These are phyloP conservation scores for Drosophila suzukii DNA, from an alignment of 1,140 invertebrate species.

Conservation along the genomic window DNA sequence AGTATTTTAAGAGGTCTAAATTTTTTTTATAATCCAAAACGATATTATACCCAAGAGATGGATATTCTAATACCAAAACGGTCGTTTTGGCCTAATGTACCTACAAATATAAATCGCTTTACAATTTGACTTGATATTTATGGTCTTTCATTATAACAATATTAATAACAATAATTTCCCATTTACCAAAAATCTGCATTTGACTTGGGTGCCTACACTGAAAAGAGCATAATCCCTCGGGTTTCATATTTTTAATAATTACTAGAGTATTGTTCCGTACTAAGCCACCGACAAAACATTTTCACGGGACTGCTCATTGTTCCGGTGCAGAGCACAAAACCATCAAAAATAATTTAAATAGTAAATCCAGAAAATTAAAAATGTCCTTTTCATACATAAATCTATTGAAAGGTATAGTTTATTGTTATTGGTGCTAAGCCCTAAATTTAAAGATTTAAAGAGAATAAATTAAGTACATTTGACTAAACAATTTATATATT, in stretches of 20 bases:
- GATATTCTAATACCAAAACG: background rate
- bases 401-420: background rate
- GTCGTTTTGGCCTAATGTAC: background rate
- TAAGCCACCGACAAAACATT: conserved; percentile 9
- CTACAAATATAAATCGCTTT: conserved; percentile 21
- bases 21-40: background rate
- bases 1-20: too few species aligned
- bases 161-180: conserved; percentile 47
- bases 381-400: background rate
- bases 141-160: conserved; percentile 36
- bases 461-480: background rate
- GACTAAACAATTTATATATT: background rate
- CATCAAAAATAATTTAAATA: conserved; percentile 28
- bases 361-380: conserved; percentile 18
- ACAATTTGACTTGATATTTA: conserved; percentile 43
- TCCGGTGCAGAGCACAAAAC: background rate
- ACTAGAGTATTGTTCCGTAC: conserved; percentile 38
- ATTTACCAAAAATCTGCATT: conserved; percentile 34
- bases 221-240: conserved; percentile 41
- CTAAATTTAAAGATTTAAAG: background rate
- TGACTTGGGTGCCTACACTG: conserved; percentile 30
- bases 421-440: background rate
- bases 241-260: conserved; percentile 36
- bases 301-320: conserved; percentile 44
- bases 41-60: background rate